phyloP scores from a whole-genome alignment of 2,113 vertebrate genomes.

The Gambusia affinis region DNA sequence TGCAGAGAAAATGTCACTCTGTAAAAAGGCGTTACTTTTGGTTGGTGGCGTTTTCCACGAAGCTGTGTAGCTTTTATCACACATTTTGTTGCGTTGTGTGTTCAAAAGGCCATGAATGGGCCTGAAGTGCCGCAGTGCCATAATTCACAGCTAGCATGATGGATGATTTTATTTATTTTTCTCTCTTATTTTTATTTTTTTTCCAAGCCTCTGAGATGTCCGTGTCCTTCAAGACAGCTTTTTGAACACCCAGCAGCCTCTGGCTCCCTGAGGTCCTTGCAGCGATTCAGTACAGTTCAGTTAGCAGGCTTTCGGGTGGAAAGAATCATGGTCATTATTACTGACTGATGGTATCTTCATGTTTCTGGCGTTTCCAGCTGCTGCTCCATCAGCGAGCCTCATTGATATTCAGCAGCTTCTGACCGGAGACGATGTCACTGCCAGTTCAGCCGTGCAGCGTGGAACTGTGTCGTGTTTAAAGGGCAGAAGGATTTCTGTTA shows the following conservation, averaged over 20 bases:
- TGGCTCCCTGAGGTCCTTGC: constrained; percentile 11
- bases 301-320: constrained; percentile 6
- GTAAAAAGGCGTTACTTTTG: neutral
- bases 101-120: constrained; percentile 27
- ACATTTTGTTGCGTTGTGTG: constrained; percentile 1
- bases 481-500: too few species aligned
- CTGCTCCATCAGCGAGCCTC: constrained; percentile 13
- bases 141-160: constrained; percentile 32
- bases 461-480: neutral
- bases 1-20: too few species aligned
- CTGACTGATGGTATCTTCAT: constrained; percentile 1
- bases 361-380: constrained; percentile 48
- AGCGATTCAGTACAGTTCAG: neutral
- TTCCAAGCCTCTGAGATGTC: constrained; percentile 28
- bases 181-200: constrained; percentile 3
- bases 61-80: constrained; percentile 38
- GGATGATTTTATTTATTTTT: constrained; percentile 37
- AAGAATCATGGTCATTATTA: constrained; percentile 12
- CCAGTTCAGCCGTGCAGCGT: constrained; percentile 25
- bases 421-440: constrained; percentile 11
- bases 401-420: constrained; percentile 25
- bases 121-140: constrained; percentile 19
- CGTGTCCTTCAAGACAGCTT: constrained; percentile 29
- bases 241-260: constrained; percentile 40
- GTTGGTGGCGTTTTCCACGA: neutral